Percentiles rank a stretch among this genome's conserved stretches.
phyloP scores from a whole-genome alignment of 2,797 vertebrate genomes.

The Artibeus jamaicensis region DNA sequence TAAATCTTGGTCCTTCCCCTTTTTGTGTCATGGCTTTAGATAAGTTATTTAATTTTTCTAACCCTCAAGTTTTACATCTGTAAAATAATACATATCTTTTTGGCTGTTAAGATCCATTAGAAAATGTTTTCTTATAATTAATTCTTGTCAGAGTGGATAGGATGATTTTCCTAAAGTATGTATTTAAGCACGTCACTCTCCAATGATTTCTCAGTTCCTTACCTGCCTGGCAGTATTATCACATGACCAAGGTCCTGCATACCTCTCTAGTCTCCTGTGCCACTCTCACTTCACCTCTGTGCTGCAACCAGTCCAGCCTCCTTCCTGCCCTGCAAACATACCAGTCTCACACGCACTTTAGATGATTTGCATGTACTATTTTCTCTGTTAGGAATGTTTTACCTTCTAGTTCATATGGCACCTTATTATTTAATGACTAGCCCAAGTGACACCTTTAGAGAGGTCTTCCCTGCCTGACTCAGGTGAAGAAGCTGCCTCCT shows the following conservation, averaged over 20 bases:
- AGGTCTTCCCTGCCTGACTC: not conserved
- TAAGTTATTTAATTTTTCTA: not conserved
- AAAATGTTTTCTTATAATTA: not conserved
- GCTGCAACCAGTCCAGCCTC: not conserved
- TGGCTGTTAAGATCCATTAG: not conserved
- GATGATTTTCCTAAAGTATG: not conserved
- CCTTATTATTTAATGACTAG: not conserved
- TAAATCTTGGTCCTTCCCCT: not conserved
- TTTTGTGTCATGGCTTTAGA: not conserved
- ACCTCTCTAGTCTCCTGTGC: not conserved
- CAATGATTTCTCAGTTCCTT: not conserved
- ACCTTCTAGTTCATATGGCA: not conserved
- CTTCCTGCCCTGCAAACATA: not conserved
- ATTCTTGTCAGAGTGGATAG: not conserved
- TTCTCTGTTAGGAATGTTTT: not conserved
- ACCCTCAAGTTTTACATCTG: not conserved
- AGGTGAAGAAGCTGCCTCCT: not conserved
- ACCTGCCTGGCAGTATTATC: not conserved
- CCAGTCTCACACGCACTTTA: not conserved
- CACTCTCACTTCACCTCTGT: not conserved
- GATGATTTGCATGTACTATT: not conserved
- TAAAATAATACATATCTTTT: not conserved
- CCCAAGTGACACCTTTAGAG: not conserved
- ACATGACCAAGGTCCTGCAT: not conserved
- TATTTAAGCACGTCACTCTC: not conserved